Evolutionary conservation across 2,113 vertebrate species (phyloP).

Genomic region (Colinus virginianus): DNA sequence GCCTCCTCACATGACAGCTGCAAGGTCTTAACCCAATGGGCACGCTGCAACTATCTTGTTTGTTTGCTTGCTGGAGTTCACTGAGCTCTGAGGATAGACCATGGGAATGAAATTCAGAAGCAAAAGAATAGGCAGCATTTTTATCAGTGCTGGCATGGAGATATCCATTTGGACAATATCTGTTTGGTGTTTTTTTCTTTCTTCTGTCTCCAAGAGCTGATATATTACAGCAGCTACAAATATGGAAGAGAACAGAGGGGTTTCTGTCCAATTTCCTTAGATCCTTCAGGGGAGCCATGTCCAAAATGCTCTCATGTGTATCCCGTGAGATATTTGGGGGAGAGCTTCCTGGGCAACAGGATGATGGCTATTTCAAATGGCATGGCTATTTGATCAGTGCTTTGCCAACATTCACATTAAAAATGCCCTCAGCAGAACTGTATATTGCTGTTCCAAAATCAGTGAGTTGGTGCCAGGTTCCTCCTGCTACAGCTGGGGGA

Average conservation of each 20-base stretch:
- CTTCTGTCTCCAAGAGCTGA: not conserved
- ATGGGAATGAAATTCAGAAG: conserved; percentile 29
- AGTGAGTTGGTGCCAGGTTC: not conserved
- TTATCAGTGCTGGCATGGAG: not conserved
- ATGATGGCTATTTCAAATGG: not conserved
- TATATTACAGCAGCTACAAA: not conserved
- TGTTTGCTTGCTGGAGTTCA: not conserved
- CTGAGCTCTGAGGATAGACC: not conserved
- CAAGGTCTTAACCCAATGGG: not conserved
- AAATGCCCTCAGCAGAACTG: not conserved
- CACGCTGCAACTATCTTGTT: not conserved
- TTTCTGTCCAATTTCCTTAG: not conserved
- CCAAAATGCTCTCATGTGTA: not conserved
- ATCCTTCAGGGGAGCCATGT: not conserved
- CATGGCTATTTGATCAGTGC: not conserved
- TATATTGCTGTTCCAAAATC: not conserved
- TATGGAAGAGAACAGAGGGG: not conserved
- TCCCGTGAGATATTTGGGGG: not conserved
- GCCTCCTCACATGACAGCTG: not conserved
- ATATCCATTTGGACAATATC: not conserved
- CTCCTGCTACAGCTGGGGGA: not conserved
- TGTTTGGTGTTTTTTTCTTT: not conserved
- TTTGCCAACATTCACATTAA: not conserved
- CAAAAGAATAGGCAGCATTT: conserved; percentile 10
- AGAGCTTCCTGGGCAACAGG: not conserved